Base-by-base conservation (phyloP, 2,888 invertebrate genomes). In the Microdon myrmicae region DNA sequence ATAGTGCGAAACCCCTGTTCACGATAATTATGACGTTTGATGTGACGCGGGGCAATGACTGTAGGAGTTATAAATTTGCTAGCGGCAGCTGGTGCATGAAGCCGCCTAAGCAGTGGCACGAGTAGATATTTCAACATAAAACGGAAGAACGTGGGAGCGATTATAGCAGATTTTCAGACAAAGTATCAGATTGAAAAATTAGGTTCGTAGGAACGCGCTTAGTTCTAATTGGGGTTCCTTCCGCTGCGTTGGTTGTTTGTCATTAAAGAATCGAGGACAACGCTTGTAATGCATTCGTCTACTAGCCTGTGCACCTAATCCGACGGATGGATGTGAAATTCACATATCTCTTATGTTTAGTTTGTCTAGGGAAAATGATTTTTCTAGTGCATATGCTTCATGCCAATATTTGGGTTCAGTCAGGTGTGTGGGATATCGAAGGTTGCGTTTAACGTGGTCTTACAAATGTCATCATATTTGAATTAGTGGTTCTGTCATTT, bases 101-200 rank as follows among this genome's bases (percentile, higher is more conserved):
- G n/a, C 17, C 20, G 34, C 7, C 39, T 35, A 29, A 47, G 17
- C 37, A 22, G 10, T 6, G n/a, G n/a, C n/a, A 13, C 9, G 7
- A 29, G n/a, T n/a, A n/a, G n/a, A n/a, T n/a, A 6, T 13, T 8
- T 13, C 6, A 9, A 32, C 9, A 45, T 12, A 32, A 31, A 51
- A 37, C 64, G 51, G 64, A 58, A 47, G 47, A 58, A 64, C 53
- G 64, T 64, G 64, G 64, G 64, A 19, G 47, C 26, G 41, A 28
- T 41, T 44, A 20, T 44, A 17, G 9, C 32, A 53, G 58, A 64
- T 45, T 20, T 38, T 32, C 31, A 32, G 23, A 47, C 47, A 19
- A 17, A 28, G 34, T 28, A 32, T 38, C 10, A 26, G 29, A 20
- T 28, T 37, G 37, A 37, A 29, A 32, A 37, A 54, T 22, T 34